Conservation (phyloP, 2,113 vertebrate species). For the Heteronetta atricapilla region DNA sequence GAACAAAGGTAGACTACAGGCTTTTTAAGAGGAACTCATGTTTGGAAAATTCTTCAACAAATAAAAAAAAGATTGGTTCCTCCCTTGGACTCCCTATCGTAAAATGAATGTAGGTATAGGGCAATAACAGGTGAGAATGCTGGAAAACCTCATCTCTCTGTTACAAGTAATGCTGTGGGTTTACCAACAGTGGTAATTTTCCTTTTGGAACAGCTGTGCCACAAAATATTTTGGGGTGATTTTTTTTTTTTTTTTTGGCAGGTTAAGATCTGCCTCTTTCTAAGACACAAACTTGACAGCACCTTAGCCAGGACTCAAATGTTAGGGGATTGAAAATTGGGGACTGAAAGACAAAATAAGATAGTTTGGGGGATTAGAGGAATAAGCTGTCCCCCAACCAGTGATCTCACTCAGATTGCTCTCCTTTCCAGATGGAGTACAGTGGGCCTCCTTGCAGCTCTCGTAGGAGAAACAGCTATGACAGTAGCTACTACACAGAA, state of each 20-base stretch:
- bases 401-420: not conserved
- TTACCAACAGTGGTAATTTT: not conserved
- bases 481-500: slow-evolving; percentile 87
- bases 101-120: not conserved
- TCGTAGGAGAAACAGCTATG: slow-evolving; percentile 83
- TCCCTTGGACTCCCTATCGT: not conserved
- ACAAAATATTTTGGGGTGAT: not conserved
- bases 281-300: not conserved
- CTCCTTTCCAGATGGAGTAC: slow-evolving; percentile 87
- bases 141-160: not conserved
- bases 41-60: not conserved
- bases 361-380: not conserved
- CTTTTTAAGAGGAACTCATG: not conserved
- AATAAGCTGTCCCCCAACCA: not conserved
- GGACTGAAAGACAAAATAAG: not conserved
- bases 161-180: too few species aligned
- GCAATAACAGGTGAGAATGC: not conserved
- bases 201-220: not conserved
- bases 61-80: not conserved
- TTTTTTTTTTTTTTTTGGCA: not conserved
- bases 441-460: slow-evolving; percentile 83
- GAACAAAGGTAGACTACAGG: not conserved
- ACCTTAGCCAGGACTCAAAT: not conserved
- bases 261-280: not conserved
- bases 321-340: not conserved